These are phyloP conservation scores for Heloderma charlesbogerti DNA, from an alignment of 2,113 vertebrate genomes.

Conservation along the genomic window DNA sequence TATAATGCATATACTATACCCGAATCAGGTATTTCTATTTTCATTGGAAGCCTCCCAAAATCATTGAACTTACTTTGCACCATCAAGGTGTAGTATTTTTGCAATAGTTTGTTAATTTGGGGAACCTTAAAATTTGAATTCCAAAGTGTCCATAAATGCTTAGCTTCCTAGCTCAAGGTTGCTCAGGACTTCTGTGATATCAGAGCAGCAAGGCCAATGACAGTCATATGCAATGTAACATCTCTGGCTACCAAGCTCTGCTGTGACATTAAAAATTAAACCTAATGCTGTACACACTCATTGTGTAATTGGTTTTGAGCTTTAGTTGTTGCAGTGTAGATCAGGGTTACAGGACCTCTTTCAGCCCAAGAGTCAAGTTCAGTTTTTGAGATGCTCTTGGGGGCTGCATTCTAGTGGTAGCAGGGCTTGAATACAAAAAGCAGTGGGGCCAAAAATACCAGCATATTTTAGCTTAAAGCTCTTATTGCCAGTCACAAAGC, in stretches of 20 bases:
- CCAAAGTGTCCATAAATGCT: neutral
- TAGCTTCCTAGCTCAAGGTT: neutral
- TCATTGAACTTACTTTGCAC: neutral
- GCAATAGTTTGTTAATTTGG: neutral
- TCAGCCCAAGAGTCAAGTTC: too few relatives aligned
- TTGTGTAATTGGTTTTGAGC: neutral
- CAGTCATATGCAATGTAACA: neutral
- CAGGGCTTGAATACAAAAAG: too few relatives aligned
- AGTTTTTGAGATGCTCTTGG: too few relatives aligned
- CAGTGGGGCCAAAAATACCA: too few relatives aligned
- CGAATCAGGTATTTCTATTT: neutral
- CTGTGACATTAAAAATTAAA: neutral
- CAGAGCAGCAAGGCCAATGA: neutral
- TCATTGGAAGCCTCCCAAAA: neutral
- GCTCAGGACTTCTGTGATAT: neutral
- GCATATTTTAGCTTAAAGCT: too few relatives aligned
- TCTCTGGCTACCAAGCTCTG: neutral
- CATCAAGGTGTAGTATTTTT: neutral
- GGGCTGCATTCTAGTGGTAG: too few relatives aligned
- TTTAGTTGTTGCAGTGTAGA: too few relatives aligned
- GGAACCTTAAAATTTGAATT: neutral
- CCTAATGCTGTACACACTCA: too few relatives aligned
- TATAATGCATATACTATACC: neutral
- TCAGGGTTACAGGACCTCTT: too few relatives aligned
- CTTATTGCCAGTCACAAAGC: too few relatives aligned